These are phyloP conservation scores for Sarcophaga bullata DNA, from an alignment of 1,140 invertebrate species.

Conservation along the genomic window DNA sequence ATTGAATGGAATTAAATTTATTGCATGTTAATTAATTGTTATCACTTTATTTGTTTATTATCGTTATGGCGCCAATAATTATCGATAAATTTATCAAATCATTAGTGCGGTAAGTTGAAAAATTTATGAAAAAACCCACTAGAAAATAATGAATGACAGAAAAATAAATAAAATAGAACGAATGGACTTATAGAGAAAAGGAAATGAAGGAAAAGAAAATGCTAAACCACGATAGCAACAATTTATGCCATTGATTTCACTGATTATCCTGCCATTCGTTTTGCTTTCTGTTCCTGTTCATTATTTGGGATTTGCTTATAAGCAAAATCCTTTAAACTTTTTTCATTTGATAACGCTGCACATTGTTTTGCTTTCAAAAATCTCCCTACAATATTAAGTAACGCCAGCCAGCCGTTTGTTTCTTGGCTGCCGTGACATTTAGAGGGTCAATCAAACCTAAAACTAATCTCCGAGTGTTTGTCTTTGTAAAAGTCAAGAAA, in stretches of 20 bases:
- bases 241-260: too few relatives aligned
- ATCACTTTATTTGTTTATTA: not conserved
- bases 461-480: not conserved
- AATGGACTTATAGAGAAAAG: too few relatives aligned
- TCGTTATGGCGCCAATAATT: not conserved
- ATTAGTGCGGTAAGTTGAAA: not conserved
- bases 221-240: too few relatives aligned
- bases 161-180: not conserved
- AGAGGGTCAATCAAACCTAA: not conserved
- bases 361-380: too few relatives aligned
- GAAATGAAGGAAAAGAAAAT: too few relatives aligned
- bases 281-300: too few relatives aligned
- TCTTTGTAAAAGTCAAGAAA: slow-evolving; percentile 6
- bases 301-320: too few relatives aligned
- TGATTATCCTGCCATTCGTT: too few relatives aligned
- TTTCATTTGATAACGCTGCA: too few relatives aligned
- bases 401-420: too few relatives aligned
- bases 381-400: too few relatives aligned
- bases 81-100: not conserved
- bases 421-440: not conserved
- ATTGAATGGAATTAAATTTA: not conserved
- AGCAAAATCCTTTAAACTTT: too few relatives aligned
- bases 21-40: not conserved
- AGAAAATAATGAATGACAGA: not conserved
- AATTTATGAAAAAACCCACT: not conserved